Evolutionary conservation across 2,888 invertebrate genomes (phyloP).

Genomic region (Euplagia quadripunctaria): DNA sequence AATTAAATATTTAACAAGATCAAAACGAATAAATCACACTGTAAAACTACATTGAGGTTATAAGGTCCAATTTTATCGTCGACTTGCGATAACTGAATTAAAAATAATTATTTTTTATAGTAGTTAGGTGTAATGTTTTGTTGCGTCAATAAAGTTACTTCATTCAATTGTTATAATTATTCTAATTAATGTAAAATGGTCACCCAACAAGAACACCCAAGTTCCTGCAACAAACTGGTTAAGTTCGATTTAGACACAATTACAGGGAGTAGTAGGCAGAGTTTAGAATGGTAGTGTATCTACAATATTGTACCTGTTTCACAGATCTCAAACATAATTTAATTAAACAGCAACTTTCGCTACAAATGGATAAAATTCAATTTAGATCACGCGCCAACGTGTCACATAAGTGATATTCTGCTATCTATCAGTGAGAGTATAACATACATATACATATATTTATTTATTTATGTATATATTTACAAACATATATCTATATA

Average conservation of each 20-base stretch:
- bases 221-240: neutral
- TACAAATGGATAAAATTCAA: neutral
- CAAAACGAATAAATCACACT: conserved; percentile 13
- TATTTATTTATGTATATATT: no score
- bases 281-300: neutral
- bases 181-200: neutral
- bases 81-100: conserved; percentile 21
- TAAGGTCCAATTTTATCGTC: conserved; percentile 3
- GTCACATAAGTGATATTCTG: neutral
- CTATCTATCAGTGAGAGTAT: no score
- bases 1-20: neutral
- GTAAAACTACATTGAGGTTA: conserved; percentile 13
- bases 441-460: no score
- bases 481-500: no score
- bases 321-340: neutral
- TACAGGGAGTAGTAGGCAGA: neutral
- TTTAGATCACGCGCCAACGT: neutral
- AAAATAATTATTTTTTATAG: conserved; percentile 19
- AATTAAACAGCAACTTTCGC: neutral
- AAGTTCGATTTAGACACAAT: neutral
- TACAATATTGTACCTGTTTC: neutral
- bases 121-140: neutral
- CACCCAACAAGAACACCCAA: no score
- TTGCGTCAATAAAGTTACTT: neutral
- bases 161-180: neutral